These are phyloP conservation scores for Cichladusa arquata DNA, from an alignment of 2,113 vertebrate species.

Conservation along the genomic window DNA sequence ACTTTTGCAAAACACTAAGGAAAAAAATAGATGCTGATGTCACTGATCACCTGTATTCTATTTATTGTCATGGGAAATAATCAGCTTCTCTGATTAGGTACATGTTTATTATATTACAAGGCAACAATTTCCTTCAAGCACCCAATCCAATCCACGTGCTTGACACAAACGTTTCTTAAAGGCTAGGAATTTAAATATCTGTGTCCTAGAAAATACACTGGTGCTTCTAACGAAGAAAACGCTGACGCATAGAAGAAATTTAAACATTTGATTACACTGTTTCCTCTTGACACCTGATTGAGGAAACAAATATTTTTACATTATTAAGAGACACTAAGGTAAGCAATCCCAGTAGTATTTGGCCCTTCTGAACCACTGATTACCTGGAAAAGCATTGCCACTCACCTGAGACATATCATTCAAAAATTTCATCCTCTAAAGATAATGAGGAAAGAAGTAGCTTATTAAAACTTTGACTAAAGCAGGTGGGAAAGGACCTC, in stretches of 20 bases:
- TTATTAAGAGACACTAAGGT: neutral
- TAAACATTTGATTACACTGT: slow-evolving; percentile 29
- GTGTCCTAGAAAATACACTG: neutral
- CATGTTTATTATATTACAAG: slow-evolving; percentile 10
- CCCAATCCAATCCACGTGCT: neutral
- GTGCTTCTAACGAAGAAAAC: slow-evolving; percentile 9
- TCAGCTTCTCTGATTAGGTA: slow-evolving; percentile 29
- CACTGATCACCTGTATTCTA: slow-evolving; percentile 7
- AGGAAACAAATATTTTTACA: neutral
- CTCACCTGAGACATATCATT: neutral
- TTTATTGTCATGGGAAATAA: slow-evolving; percentile 33
- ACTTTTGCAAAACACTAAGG: neutral
- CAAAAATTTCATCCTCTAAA: neutral
- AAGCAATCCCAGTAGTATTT: neutral
- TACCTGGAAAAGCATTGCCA: neutral
- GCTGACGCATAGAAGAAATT: neutral
- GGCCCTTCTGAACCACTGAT: neutral
- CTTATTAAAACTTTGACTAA: neutral
- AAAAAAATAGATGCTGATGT: slow-evolving; percentile 33
- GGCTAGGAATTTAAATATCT: neutral
- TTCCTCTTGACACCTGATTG: neutral
- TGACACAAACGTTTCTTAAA: neutral
- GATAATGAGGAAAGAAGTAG: neutral
- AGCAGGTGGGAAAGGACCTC: neutral
- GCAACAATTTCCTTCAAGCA: neutral